Evolutionary conservation across 2,113 vertebrate species (phyloP).

Genomic region (Chrysemys picta): DNA sequence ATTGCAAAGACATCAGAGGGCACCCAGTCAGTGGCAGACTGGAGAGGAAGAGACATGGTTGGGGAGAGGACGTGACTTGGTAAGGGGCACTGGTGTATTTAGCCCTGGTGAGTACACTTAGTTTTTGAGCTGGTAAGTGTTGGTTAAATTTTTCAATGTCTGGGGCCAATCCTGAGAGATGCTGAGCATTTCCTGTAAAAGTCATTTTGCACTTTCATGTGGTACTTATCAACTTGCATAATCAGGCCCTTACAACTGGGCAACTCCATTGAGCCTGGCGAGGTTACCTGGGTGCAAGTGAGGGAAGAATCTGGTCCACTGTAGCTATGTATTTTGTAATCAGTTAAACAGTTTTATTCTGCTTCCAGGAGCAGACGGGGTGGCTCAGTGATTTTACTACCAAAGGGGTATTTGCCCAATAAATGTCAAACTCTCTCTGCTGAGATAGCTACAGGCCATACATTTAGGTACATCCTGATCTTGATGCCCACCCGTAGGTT

Average conservation of each 20-base stretch:
- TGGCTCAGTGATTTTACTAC: background rate
- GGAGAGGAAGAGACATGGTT: background rate
- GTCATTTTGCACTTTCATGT: background rate
- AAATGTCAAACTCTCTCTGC: background rate
- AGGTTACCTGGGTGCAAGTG: accelerated
- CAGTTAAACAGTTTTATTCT: background rate
- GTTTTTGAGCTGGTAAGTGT: background rate
- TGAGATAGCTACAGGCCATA: background rate
- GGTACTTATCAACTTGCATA: background rate
- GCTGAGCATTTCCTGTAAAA: background rate
- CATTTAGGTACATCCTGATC: conserved; percentile 3
- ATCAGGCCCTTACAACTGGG: accelerated
- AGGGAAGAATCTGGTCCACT: background rate
- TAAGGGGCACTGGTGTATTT: background rate
- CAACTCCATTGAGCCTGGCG: background rate
- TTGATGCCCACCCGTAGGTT: conserved; percentile 4
- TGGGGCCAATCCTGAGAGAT: background rate
- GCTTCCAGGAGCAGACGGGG: background rate
- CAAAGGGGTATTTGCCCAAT: conserved; percentile 2
- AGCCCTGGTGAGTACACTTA: background rate
- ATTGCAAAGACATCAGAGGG: background rate
- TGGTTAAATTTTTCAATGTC: background rate
- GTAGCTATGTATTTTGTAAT: background rate
- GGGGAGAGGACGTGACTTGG: background rate
- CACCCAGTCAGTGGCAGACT: background rate